phyloP scores from a whole-genome alignment of 2,113 vertebrate genomes.

The Menura novaehollandiae region DNA sequence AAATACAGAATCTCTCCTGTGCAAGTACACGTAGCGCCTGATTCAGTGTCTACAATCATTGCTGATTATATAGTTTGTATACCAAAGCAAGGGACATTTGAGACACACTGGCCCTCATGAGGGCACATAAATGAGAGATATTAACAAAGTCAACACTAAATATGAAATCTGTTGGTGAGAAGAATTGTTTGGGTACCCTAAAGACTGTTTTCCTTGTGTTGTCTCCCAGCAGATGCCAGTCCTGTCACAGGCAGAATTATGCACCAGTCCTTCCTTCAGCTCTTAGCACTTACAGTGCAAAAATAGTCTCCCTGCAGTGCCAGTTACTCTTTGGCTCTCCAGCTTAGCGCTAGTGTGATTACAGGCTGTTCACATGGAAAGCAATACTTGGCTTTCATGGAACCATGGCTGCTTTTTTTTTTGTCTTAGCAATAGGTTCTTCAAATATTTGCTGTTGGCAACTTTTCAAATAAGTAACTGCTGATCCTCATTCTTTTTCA shows the following conservation, averaged over 20 bases:
- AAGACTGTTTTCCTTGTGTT: not conserved
- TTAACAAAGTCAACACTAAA: not conserved
- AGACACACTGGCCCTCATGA: not conserved
- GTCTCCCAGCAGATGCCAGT: not conserved
- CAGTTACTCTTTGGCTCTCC: not conserved
- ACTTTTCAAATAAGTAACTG: not conserved
- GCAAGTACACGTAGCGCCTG: not conserved
- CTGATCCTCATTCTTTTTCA: not conserved
- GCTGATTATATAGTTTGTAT: not conserved
- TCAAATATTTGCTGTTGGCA: not conserved
- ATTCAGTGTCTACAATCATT: not conserved
- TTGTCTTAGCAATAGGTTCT: not conserved
- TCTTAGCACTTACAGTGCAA: not conserved
- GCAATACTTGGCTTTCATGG: not conserved
- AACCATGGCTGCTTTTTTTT: not conserved
- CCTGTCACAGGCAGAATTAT: not conserved
- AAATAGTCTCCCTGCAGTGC: not conserved
- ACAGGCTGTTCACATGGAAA: not conserved
- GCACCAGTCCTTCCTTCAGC: not conserved
- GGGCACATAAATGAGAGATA: not conserved
- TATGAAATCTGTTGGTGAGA: not conserved
- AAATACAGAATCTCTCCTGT: not conserved
- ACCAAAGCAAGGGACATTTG: not conserved
- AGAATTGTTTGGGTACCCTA: not conserved
- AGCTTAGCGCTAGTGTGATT: not conserved